Base-by-base conservation (phyloP, 1,140 invertebrate species). In the Metaphire vulgaris region DNA sequence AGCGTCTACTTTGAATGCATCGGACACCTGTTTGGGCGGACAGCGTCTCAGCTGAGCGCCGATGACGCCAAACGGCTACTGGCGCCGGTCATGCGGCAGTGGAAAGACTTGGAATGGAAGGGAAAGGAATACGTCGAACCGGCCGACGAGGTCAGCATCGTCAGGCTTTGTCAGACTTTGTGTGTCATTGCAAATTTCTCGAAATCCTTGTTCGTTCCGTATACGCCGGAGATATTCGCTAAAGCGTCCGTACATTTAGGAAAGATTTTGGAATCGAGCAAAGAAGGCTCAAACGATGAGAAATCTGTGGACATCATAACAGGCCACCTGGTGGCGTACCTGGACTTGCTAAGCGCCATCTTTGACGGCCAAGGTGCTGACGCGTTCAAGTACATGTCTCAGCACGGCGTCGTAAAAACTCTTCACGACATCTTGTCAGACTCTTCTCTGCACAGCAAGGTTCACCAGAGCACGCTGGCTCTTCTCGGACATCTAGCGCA, bases 311-410 rank as follows among this genome's bases (percentile, higher is more conserved):
- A 76, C 21, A 65, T 34, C 33, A 28, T 75, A 12, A 75, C 74
- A 21, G 34, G 30, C 1, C 68, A 76, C n/a, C 32, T 76, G 31
- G 75, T 76, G 26, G 68, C 68, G 29, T 34, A 34, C 6, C 26
- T 76, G 1, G 75, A 76, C 41, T 32, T 76, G 31, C 70, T 56
- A 2, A 76, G 75, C 30, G 68, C 75, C 16, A 76, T 76, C 26
- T 76, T 41, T 41, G 75, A 76, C 29, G 75, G 75, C 2, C 75
- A 76, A 64, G 31, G 75, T 30, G 31, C 21, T 21, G 26, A 64
- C 16, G 68, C 56, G 68, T 33, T 2, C 16, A 64, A 32, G 2
- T 16, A 26, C 14, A 34, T 33, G 1, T n/a, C 28, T 26, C 33
- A 76, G 32, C 30, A 72, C 34, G 71, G 56, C 0, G 21, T 76